A percentile compares a stretch with the other conserved stretches of the same genome.
Conservation (phyloP, 2,797 vertebrate species). For the Alosa sapidissima region DNA sequence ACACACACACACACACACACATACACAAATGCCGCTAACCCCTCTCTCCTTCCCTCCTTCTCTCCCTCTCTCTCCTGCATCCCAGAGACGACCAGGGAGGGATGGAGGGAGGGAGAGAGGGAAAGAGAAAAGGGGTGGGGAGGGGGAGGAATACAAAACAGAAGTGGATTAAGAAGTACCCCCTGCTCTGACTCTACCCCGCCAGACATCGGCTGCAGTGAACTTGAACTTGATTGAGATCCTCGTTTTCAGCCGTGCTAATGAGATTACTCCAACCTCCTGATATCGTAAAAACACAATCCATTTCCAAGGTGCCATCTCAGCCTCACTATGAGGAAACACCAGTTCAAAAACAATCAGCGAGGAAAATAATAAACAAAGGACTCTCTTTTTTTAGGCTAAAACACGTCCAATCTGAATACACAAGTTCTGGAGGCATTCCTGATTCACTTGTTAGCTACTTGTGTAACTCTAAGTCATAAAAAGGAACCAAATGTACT, state of each 20-base stretch:
- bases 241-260: constrained; percentile 41
- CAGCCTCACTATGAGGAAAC: neutral
- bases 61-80: constrained; percentile 17
- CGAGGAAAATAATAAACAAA: neutral
- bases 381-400: neutral
- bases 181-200: constrained; percentile 46
- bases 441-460: neutral
- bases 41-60: constrained; percentile 22
- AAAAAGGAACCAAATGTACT: neutral
- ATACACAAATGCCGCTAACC: constrained; percentile 48
- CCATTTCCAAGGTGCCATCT: neutral
- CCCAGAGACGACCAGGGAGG: constrained; percentile 21
- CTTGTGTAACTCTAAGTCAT: neutral
- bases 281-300: constrained; percentile 8
- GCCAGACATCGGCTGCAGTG: constrained; percentile 68
- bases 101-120: constrained; percentile 7
- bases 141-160: constrained; percentile 47
- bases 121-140: neutral
- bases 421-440: neutral
- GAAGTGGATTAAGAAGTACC: constrained; percentile 63
- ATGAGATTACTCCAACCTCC: constrained; percentile 22
- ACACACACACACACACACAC: constrained; percentile 45
- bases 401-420: neutral
- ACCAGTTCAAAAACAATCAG: neutral
- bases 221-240: constrained; percentile 81